Evolutionary conservation across 2,797 vertebrate genomes (phyloP), one percentile per base, ranked within the genome.

Genomic region (Novumbra hubbsi): DNA sequence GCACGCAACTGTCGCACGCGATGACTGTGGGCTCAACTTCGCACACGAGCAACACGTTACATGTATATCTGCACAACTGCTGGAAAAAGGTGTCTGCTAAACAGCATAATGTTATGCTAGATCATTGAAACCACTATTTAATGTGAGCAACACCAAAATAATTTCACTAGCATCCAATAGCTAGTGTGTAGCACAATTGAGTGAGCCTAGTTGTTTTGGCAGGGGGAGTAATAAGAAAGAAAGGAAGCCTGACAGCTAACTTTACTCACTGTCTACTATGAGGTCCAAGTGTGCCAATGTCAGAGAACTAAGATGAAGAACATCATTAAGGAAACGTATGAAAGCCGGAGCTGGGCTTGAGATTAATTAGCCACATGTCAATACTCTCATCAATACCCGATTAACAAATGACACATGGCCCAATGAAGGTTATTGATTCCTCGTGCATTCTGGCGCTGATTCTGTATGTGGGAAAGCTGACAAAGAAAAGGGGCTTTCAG

Each of bases 301-400:
- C 87, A 87, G 90, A 86, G 91, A 95, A 96, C 95, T 92, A 96
- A 97, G 97, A 99, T 94, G 94, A 98, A 98, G 95, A 95, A 96
- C 94, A 95, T 97, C 96, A 98, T 98, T 98, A 99, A 97, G 94
- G 94, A 96, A 97, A 96, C 95, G 94, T 95, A 98, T 96, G 96
- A 98, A 97, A 95, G 95, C 94, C 91, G 87, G 93, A 87, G 70
- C 91, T 86, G 92, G 94, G 92, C 92, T 93, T 87, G 93, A 96
- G 96, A 99, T 99, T 98, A 98, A 99, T 99, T 98, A 99, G 95
- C 94, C 90, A 92, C 32, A 81, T 96, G 96, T 97, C 97, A 94
- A 99, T 99, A 96, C 92, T 93, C 95, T 97, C 96, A 98, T 99
- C 97, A 98, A 99, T 99, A 97, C 96, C 96, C 95, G 97, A 98